Base-by-base conservation (phyloP, 2,113 vertebrate species). In the Sylvilagus bachmani region DNA sequence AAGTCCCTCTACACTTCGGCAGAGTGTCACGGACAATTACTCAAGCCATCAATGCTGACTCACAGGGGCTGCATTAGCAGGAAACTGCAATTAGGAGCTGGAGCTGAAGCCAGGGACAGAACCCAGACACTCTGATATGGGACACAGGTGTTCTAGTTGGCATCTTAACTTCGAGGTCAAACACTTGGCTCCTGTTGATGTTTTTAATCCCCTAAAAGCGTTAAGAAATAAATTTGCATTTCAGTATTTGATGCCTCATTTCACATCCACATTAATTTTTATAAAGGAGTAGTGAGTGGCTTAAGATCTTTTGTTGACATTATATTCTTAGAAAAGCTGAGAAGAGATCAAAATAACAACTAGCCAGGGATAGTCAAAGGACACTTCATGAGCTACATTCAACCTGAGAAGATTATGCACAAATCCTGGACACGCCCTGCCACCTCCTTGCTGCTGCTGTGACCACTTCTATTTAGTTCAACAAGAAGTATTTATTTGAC, bases 261-360 rank as follows among this genome's bases (percentile, higher is more conserved):
- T 96, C 66, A 93, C 25, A 94, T 73, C 38, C 44, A 90, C 10
- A 66, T 75, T 90, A 95, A 96, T 53, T 96, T 93, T 82, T 80
- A 61, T 67, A 80, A 90, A 96, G 62, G 85, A 73, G 67, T 49
- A 31, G 55, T 77, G 33, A 93, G 62, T 90, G 71, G 44, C 33
- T 10, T 66, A 66, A 83, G 38, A 92, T 73, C 51, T 96, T n/a
- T 71, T 27, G 49, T 49, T 94, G 66, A 95, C 51, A 85, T 71
- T 78, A 80, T 38, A 69, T 66, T 94, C 38, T 82, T 89, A 29
- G 53, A 93, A 91, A 97, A 95, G 51, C 38, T 83, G 86, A 80
- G 70, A 84, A 94, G 87, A 96, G 67, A 69, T 89, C 44, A 92
- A 95, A 96, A 92, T 66, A 87, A 86, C 51, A 93, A 90, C 83